Conservation (phyloP, 2,888 invertebrate genomes). For the Agrotis clavis region DNA sequence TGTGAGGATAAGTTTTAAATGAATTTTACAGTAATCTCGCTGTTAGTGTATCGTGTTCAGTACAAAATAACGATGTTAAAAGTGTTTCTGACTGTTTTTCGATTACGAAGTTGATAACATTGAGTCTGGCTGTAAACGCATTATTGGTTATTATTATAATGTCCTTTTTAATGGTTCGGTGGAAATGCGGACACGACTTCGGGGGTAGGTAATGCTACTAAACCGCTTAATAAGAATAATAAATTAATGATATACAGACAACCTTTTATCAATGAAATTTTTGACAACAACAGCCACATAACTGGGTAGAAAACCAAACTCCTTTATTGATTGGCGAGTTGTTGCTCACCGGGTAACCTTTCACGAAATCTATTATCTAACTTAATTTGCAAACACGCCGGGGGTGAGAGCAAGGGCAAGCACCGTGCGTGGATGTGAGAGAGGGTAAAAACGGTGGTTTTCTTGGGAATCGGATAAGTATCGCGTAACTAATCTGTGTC, state of each 20-base stretch:
- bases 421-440: background rate
- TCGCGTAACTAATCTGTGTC: background rate
- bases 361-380: constrained; percentile 15
- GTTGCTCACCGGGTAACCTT: constrained; percentile 17
- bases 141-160: background rate
- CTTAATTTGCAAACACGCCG: constrained; percentile 20
- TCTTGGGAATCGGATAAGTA: constrained; percentile 1
- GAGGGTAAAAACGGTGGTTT: constrained; percentile 4
- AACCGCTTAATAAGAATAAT: background rate
- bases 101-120: background rate
- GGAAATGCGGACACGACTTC: background rate
- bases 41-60: background rate
- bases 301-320: constrained; percentile 1
- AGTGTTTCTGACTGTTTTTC: background rate
- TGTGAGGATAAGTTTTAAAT: background rate
- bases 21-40: background rate
- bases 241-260: too few species aligned
- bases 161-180: background rate
- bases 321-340: constrained; percentile 23
- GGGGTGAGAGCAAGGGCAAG: background rate
- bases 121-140: background rate
- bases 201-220: background rate
- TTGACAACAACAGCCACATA: background rate
- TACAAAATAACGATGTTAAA: background rate
- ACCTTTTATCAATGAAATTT: background rate